Conservation (phyloP, 2,113 vertebrate genomes). For the Camelus bactrianus region DNA sequence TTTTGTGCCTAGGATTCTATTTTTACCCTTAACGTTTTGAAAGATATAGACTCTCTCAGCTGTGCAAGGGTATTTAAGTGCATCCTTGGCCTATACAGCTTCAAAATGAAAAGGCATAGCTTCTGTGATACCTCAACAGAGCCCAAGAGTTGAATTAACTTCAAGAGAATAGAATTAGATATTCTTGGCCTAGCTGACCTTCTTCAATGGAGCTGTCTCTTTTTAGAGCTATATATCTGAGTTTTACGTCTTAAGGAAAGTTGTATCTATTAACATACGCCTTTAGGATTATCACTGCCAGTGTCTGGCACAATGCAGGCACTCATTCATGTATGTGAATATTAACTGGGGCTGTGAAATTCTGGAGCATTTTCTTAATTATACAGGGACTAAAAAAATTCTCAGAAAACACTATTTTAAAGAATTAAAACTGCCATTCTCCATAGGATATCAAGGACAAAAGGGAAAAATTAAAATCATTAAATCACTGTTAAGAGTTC, state of each 20-base stretch:
- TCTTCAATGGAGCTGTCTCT: background rate
- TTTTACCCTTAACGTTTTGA: background rate
- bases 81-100: background rate
- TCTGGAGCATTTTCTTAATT: background rate
- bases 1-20: background rate
- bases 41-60: background rate
- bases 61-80: background rate
- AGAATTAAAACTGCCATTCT: background rate
- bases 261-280: background rate
- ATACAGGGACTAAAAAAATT: background rate
- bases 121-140: background rate
- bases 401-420: background rate
- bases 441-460: background rate
- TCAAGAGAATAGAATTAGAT: background rate
- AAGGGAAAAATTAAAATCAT: background rate
- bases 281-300: background rate
- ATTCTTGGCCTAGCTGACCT: background rate
- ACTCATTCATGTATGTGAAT: background rate
- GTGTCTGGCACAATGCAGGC: background rate
- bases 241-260: background rate
- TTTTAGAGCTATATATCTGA: background rate
- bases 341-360: background rate
- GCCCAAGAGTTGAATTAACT: background rate
- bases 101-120: background rate
- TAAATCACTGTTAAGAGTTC: slow-evolving; percentile 14